Evolutionary conservation across 2,888 invertebrate species (phyloP), one percentile per base, ranked within the genome.

Genomic region (Cryptophagus acutangulus): DNA sequence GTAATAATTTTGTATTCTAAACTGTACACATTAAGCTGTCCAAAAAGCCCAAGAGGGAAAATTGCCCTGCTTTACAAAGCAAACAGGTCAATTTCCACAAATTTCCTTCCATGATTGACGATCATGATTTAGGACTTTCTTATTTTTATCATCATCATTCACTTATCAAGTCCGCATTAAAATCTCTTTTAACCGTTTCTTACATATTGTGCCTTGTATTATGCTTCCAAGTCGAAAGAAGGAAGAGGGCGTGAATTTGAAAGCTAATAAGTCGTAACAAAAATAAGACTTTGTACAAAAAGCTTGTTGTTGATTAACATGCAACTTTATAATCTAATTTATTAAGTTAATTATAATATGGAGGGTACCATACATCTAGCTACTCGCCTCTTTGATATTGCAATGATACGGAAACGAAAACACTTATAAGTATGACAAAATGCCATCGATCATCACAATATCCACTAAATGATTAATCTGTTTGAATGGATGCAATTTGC

Each of bases 321-420:
- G 68, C 68, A 67, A 52, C 16, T 58, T 63, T 58, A 59, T 66
- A 61, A 61, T 63, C 65, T 68, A 67, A 62, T 57, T 60, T 54
- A 57, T 62, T 20, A 8, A 8, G 54, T 60, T 61, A 62, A 53
- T 53, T 56, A 52, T 55, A 58, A 62, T 65, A 65, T 68, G 69
- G 69, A 69, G 69, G 69, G 68, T 67, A 68, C 66, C 67, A 63
- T 69, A 69, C 66, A 67, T 65, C 66, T 68, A 69, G 63, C 67
- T 65, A 67, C 59, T 54, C 54, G 47, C 46, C 9, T 26, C 5
- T 39, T 36, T 43, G 43, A 49, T 56, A 59, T 53, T 58, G 59
- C 51, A 52, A 55, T 43, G 49, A 49, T 55, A 57, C 59, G n/a
- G n/a, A n/a, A n/a, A 55, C 57, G 33, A 26, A 8, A 20, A 9